These are phyloP conservation scores for Apotomis betuletana DNA, from an alignment of 2,888 invertebrate genomes.

Conservation along the genomic window DNA sequence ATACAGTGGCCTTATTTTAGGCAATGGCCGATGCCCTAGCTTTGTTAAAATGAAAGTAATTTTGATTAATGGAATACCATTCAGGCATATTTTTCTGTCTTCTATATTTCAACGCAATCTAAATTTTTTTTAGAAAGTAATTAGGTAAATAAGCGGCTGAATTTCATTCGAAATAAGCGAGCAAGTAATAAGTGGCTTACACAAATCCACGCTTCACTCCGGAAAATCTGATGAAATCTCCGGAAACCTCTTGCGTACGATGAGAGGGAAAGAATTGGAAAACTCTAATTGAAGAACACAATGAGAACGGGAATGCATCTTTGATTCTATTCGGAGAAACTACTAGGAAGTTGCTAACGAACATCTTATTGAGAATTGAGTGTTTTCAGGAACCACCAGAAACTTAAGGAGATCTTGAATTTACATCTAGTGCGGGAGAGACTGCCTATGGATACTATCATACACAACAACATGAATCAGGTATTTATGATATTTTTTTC, in stretches of 20 bases:
- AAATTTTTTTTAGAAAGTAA: not conserved
- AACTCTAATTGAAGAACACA: slow-evolving; percentile 36
- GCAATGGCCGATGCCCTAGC: too few species aligned
- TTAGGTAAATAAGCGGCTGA: not conserved
- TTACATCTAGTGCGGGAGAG: slow-evolving; percentile 92
- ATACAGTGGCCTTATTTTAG: too few species aligned
- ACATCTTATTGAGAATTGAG: slow-evolving; percentile 10
- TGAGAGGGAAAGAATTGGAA: slow-evolving; percentile 24
- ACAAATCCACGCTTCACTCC: slow-evolving; percentile 12
- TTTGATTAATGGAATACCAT: too few species aligned
- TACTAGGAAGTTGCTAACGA: slow-evolving; percentile 9
- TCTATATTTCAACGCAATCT: too few species aligned
- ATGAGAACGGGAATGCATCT: slow-evolving; percentile 27
- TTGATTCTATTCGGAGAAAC: slow-evolving; percentile 3
- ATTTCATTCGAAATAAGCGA: slow-evolving; percentile 20
- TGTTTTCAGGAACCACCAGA: slow-evolving; percentile 84
- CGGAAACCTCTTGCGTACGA: slow-evolving; percentile 9
- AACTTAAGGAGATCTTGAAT: slow-evolving; percentile 89
- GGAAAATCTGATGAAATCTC: slow-evolving; percentile 21
- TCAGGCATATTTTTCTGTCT: not conserved
- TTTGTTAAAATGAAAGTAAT: too few species aligned
- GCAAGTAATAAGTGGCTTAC: slow-evolving; percentile 21
- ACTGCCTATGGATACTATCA: slow-evolving; percentile 89
- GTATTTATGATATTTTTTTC: slow-evolving; percentile 56
- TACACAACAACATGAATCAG: slow-evolving; percentile 87